These are phyloP conservation scores for Lagopus leucura DNA, from an alignment of 2,113 vertebrate species.

Conservation along the genomic window DNA sequence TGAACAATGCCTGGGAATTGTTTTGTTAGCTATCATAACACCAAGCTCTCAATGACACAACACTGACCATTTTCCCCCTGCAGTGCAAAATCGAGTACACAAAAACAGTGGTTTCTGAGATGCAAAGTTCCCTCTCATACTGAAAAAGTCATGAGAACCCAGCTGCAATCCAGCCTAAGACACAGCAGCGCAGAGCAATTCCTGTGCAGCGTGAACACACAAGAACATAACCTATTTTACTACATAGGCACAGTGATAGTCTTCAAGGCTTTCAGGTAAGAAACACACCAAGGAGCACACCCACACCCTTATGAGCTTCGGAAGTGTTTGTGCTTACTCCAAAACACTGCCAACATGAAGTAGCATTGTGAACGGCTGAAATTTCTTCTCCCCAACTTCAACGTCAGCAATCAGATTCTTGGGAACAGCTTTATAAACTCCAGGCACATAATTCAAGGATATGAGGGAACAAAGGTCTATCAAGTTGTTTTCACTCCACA, in stretches of 20 bases:
- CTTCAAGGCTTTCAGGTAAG: background rate
- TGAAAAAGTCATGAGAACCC: background rate
- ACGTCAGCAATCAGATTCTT: background rate
- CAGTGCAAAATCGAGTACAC: background rate
- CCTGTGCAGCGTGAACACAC: rapidly evolving
- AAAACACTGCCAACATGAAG: background rate
- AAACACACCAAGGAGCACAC: background rate
- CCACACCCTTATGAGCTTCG: rapidly evolving
- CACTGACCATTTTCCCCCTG: background rate
- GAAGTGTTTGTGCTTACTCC: background rate
- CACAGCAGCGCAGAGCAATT: background rate
- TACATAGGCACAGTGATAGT: background rate
- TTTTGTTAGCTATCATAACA: background rate
- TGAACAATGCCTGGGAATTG: constrained; percentile 3
- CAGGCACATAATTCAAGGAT: background rate
- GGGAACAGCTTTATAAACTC: background rate
- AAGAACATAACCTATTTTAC: background rate
- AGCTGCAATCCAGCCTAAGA: background rate
- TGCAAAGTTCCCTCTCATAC: background rate
- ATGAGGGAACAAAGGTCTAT: background rate
- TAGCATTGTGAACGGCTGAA: background rate
- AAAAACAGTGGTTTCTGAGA: background rate
- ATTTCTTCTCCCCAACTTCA: background rate
- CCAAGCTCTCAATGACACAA: background rate
- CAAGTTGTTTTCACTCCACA: rapidly evolving